Evolutionary conservation across 1,140 invertebrate genomes (phyloP), one percentile per base, ranked within the genome.

Genomic region (Habropoda laboriosa): DNA sequence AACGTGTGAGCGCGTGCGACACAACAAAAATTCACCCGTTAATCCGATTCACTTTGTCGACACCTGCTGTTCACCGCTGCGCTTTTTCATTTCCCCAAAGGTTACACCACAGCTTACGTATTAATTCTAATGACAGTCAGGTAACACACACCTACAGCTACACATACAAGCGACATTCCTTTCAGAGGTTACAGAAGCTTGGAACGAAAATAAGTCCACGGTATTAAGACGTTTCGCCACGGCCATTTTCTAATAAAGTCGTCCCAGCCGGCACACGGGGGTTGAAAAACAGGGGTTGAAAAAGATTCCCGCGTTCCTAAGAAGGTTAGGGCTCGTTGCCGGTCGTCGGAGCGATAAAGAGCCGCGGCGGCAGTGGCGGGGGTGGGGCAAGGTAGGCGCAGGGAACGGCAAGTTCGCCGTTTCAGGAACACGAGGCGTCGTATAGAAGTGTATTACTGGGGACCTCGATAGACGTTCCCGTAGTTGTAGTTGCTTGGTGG

Each of bases 231-330:
- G 88, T 90, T 91, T 89, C 83, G 71, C 82, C 74, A 67, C 81
- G 83, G 88, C 88, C 88, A 90, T 91, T 92, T 92, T 92, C 90
- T 93, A 90, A 93, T 93, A 92, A 92, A 93, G 89, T 91, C 89
- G 87, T 92, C 83, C 53, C 79, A 70, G 51, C 68, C 81, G 82
- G 79, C 49, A 58, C 73, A 73, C 40, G 72, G 67, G 77, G 80
- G 82, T 78, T 79, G 86, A 88, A 88, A 89, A 89, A 89, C 85
- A 89, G 85, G 87, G 88, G 89, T 89, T 89, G 87, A 89, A 90
- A 90, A 91, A 91, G 90, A 92, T 92, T 87, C 82, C 66, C 38
- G 58, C 45, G 72, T 86, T 84, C 85, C 87, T 82, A 88, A 83
- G 87, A 84, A 86, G 82, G 82, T 88, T 83, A 77, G 83, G 80